phyloP scores from a whole-genome alignment of 2,113 vertebrate genomes.

The Origma solitaria region DNA sequence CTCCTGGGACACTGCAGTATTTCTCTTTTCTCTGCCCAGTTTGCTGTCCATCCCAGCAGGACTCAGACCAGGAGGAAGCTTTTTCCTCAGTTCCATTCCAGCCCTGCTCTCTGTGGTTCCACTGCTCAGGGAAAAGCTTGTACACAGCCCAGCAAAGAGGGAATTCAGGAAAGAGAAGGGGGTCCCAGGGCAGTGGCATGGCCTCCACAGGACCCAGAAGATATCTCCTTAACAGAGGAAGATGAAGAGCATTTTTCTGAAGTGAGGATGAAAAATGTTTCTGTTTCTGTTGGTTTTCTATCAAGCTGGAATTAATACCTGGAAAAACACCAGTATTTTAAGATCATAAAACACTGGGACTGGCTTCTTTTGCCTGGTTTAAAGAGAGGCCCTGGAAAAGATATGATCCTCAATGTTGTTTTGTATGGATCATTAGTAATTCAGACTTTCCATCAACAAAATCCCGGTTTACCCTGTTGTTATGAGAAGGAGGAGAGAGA shows the following conservation, averaged over 20 bases:
- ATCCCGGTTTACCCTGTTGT: background rate
- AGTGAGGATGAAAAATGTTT: background rate
- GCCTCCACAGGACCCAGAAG: background rate
- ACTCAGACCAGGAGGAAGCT: background rate
- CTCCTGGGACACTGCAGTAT: background rate
- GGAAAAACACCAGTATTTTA: background rate
- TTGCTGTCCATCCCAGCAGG: background rate
- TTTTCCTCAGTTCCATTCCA: background rate
- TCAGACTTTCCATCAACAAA: slow-evolving; percentile 25
- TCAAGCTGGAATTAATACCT: slow-evolving; percentile 36
- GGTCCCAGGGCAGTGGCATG: background rate
- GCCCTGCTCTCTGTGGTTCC: background rate
- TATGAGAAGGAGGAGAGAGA: background rate
- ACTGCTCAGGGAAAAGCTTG: background rate
- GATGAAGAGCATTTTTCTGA: background rate
- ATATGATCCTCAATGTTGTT: background rate
- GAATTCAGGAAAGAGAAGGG: background rate
- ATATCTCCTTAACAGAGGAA: background rate
- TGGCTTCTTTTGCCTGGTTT: background rate
- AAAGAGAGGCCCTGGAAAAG: background rate
- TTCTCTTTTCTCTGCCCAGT: background rate
- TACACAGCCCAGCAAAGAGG: background rate
- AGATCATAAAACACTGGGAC: background rate
- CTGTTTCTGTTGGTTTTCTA: slow-evolving; percentile 21
- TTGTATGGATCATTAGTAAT: background rate